Conservation (phyloP, 2,888 invertebrate species). For the Phaonia tiefii region DNA sequence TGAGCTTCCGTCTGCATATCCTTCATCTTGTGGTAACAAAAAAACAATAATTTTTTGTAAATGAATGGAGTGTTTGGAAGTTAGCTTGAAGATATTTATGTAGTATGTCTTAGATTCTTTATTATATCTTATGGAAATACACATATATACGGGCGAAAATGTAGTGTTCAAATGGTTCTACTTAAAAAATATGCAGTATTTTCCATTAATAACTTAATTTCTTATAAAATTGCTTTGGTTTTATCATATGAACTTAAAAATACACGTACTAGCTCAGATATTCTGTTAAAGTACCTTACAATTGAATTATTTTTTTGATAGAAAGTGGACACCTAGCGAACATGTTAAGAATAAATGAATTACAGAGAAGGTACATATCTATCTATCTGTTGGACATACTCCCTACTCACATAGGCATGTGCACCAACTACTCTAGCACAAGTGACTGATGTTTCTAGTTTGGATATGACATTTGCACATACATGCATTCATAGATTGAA, state of each 20-base stretch:
- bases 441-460: not conserved
- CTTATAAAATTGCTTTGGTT: constrained; percentile 26
- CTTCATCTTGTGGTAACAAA: too few relatives aligned
- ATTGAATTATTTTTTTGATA: not conserved
- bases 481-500: not conserved
- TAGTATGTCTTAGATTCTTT: too few relatives aligned
- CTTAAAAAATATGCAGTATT: not conserved
- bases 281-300: not conserved
- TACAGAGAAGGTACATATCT: too few relatives aligned
- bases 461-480: not conserved
- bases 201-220: constrained; percentile 9
- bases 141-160: too few relatives aligned
- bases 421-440: not conserved
- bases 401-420: not conserved
- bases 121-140: too few relatives aligned
- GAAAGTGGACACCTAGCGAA: not conserved
- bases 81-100: too few relatives aligned
- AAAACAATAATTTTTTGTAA: too few relatives aligned
- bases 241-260: not conserved
- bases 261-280: not conserved
- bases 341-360: not conserved
- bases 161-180: not conserved
- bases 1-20: too few relatives aligned
- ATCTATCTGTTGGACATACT: not conserved
- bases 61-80: too few relatives aligned